phyloP scores from a whole-genome alignment of 2,888 invertebrate species.

The Pristionchus maxplancki region DNA sequence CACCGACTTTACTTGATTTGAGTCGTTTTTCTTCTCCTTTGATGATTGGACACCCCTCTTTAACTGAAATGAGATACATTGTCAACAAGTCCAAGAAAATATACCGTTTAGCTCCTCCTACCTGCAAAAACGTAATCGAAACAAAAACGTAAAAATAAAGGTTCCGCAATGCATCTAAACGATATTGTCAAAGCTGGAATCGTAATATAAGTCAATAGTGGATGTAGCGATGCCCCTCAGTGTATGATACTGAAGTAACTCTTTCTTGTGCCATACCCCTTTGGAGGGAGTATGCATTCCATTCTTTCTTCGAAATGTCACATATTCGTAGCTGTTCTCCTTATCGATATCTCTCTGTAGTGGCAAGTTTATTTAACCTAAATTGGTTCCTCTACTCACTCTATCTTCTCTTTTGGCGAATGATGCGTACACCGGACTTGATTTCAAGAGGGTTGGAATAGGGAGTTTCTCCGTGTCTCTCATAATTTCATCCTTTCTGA shows the following conservation, averaged over 20 bases:
- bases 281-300: conserved; percentile 10
- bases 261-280: conserved; percentile 11
- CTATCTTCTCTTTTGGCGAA: conserved; percentile 7
- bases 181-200: too few species aligned
- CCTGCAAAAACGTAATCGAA: too few species aligned
- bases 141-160: too few species aligned
- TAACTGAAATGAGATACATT: background rate
- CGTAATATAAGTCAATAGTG: too few species aligned
- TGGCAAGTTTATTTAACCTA: background rate
- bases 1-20: conserved; percentile 3
- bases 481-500: background rate
- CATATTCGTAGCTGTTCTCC: conserved; percentile 49
- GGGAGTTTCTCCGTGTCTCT: background rate
- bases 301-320: conserved; percentile 28
- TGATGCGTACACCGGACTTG: conserved; percentile 35
- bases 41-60: background rate
- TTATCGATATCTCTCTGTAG: conserved; percentile 10
- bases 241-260: too few species aligned
- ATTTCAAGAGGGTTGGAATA: background rate
- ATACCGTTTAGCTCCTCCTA: too few species aligned
- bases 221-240: too few species aligned
- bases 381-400: background rate
- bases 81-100: too few species aligned
- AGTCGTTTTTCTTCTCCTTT: conserved; percentile 14
- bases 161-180: too few species aligned